These are phyloP conservation scores for Stictonetta naevosa DNA, from an alignment of 2,113 vertebrate species.

Conservation along the genomic window DNA sequence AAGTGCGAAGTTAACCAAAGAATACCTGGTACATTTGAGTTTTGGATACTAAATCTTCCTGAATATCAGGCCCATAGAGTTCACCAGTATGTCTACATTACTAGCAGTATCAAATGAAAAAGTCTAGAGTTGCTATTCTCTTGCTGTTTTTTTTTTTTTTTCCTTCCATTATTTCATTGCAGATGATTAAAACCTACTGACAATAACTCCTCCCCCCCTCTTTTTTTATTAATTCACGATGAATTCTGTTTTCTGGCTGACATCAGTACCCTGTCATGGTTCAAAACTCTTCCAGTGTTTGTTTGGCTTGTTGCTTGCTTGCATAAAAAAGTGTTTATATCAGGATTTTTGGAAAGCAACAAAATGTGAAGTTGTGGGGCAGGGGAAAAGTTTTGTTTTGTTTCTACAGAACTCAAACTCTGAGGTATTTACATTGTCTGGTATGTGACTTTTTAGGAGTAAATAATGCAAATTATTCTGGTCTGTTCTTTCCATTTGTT, in stretches of 20 bases:
- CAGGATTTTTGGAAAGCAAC: conserved; percentile 43
- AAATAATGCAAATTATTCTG: background rate
- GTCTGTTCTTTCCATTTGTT: background rate
- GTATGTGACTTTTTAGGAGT: background rate
- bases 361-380: background rate
- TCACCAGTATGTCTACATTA: background rate
- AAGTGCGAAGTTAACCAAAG: background rate
- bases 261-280: conserved; percentile 26
- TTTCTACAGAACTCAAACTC: conserved; percentile 18
- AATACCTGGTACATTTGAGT: background rate
- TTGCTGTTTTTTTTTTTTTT: background rate
- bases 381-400: background rate
- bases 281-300: conserved; percentile 31
- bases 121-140: background rate
- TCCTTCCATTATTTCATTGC: background rate
- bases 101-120: background rate
- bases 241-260: conserved; percentile 59
- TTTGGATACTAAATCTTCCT: background rate
- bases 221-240: conserved; percentile 45
- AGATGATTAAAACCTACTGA: conserved; percentile 56
- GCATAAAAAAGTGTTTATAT: conserved; percentile 31
- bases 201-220: background rate
- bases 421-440: conserved; percentile 5
- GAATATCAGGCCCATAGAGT: background rate
- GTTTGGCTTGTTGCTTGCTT: conserved; percentile 39